Conservation (phyloP, 2,113 vertebrate species). For the Vidua macroura region DNA sequence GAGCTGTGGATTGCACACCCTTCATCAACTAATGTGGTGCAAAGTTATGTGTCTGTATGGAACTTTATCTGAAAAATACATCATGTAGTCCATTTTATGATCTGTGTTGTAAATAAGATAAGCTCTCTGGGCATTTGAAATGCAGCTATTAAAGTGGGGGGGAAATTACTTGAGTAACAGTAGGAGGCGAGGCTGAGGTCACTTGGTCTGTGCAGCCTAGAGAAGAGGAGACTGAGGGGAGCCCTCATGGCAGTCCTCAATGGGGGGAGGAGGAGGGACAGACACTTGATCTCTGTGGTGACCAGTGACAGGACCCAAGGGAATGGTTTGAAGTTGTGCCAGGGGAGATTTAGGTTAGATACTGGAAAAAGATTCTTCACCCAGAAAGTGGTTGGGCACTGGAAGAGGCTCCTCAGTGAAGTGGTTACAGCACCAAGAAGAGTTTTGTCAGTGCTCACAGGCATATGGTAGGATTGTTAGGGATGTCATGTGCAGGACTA, state of each 20-base stretch:
- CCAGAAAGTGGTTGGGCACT: no score
- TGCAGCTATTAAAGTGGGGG: not conserved
- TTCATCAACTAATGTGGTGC: rapidly evolving
- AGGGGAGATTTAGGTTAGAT: not conserved
- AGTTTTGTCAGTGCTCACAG: not conserved
- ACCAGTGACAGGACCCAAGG: no score
- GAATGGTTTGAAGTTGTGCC: not conserved
- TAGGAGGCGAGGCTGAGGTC: not conserved
- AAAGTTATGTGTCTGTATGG: not conserved
- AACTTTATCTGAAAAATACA: not conserved
- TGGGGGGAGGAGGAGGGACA: not conserved
- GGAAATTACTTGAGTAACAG: not conserved
- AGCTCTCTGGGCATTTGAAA: not conserved
- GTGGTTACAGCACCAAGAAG: not conserved
- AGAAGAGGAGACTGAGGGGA: not conserved
- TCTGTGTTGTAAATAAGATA: not conserved
- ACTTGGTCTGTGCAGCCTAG: not conserved
- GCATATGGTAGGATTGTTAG: not conserved
- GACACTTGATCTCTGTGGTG: not conserved
- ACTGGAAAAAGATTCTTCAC: not conserved
- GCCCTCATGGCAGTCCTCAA: not conserved
- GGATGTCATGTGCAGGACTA: not conserved
- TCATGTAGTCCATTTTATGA: rapidly evolving
- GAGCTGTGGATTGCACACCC: not conserved
- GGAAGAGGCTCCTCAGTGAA: not conserved